phyloP scores from a whole-genome alignment of 2,888 invertebrate species.

The Hydrotaea diabolus region DNA sequence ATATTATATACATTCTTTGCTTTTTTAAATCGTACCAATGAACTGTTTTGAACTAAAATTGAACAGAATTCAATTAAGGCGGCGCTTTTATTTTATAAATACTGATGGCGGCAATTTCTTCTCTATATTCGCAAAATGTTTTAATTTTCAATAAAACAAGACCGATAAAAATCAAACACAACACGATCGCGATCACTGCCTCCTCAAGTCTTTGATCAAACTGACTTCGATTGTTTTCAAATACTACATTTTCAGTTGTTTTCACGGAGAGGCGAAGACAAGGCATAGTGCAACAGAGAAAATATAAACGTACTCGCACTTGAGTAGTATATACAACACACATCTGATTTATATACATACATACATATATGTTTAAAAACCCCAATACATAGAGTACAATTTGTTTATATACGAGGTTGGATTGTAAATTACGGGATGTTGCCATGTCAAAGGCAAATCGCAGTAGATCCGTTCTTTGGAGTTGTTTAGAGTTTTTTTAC shows the following conservation, averaged over 20 bases:
- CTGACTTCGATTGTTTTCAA: neutral
- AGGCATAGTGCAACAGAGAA: neutral
- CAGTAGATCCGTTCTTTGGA: too few relatives aligned
- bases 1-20: neutral
- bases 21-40: neutral
- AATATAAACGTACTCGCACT: too few relatives aligned
- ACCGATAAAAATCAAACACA: neutral
- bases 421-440: too few relatives aligned
- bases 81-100: neutral
- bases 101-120: neutral
- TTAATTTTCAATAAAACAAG: neutral
- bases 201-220: neutral
- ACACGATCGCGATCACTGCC: neutral
- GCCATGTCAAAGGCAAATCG: too few relatives aligned
- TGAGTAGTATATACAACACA: constrained; percentile 30
- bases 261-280: too few relatives aligned
- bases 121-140: neutral
- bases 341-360: constrained; percentile 45
- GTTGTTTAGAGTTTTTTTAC: too few relatives aligned
- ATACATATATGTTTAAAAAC: constrained; percentile 32
- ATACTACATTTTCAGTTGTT: neutral
- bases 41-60: neutral
- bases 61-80: neutral
- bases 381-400: too few relatives aligned
- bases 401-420: constrained; percentile 21